Evolutionary conservation across 2,113 vertebrate species (phyloP).

Genomic region (Misgurnus anguillicaudatus): DNA sequence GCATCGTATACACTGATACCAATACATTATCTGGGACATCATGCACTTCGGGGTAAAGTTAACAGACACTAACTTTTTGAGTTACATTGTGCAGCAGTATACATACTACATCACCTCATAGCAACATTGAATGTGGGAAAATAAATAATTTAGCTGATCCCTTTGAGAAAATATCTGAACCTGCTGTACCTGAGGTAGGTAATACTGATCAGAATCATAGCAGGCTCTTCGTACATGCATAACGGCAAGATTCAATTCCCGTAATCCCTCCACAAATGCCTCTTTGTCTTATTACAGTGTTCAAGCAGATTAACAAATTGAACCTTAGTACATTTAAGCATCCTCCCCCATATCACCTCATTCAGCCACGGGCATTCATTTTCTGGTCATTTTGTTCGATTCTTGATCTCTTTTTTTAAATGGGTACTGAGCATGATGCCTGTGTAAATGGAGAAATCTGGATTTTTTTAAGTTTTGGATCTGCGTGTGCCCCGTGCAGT

Average conservation of each 20-base stretch:
- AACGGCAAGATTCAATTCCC: slow-evolving; percentile 32
- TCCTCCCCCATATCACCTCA: not conserved
- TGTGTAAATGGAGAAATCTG: slow-evolving; percentile 12
- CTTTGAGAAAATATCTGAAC: slow-evolving; percentile 15
- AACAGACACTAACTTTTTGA: too few relatives aligned
- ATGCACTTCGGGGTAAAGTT: too few relatives aligned
- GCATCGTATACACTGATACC: too few relatives aligned
- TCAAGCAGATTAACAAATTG: slow-evolving; percentile 38
- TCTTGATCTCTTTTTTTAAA: slow-evolving; percentile 10
- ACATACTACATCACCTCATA: not conserved
- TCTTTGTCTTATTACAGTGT: slow-evolving; percentile 36
- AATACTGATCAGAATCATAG: slow-evolving; percentile 15
- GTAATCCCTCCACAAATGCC: slow-evolving; percentile 24
- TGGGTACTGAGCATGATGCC: not conserved
- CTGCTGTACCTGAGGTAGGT: slow-evolving; percentile 1
- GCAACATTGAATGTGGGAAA: not conserved
- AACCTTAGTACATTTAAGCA: slow-evolving; percentile 29
- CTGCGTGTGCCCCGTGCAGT: not conserved
- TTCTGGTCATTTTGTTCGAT: not conserved
- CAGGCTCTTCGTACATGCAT: not conserved
- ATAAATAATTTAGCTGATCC: not conserved
- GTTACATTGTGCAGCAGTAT: not conserved
- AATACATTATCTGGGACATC: too few relatives aligned
- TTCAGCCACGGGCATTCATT: not conserved
- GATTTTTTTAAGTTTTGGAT: slow-evolving; percentile 12